A percentile compares a stretch with the other conserved stretches of the same genome.
Evolutionary conservation across 1,140 invertebrate genomes (phyloP).

Genomic region (Mamestra configurata): DNA sequence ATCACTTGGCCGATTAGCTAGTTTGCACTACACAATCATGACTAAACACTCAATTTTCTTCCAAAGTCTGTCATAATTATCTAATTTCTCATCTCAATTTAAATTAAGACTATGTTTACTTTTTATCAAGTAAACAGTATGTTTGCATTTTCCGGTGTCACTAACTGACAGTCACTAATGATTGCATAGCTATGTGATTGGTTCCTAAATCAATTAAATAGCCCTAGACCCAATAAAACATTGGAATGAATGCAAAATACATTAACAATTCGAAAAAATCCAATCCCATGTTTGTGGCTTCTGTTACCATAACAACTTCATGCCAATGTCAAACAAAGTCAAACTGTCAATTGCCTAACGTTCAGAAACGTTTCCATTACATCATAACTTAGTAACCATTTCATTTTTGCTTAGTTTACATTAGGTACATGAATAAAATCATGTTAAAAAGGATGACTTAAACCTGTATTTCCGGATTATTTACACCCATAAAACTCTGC

Average conservation of each 20-base stretch:
- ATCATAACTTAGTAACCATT: not conserved
- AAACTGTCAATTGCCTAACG: constrained; percentile 10
- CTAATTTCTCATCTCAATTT: constrained; percentile 15
- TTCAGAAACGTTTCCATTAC: not conserved
- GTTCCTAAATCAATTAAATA: not conserved
- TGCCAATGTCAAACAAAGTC: not conserved
- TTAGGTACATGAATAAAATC: too few relatives aligned
- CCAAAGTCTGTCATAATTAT: constrained; percentile 12
- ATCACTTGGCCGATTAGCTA: constrained; percentile 16
- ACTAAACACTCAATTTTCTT: constrained; percentile 16
- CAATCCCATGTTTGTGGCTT: not conserved
- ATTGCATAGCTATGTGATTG: not conserved
- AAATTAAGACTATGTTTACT: constrained; percentile 33
- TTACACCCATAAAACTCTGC: too few relatives aligned
- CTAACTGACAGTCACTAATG: not conserved
- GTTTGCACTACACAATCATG: constrained; percentile 33
- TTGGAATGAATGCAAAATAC: not conserved
- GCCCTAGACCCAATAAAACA: not conserved
- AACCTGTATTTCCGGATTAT: too few relatives aligned
- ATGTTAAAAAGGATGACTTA: too few relatives aligned
- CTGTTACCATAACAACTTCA: constrained; percentile 40
- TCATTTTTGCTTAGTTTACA: too few relatives aligned
- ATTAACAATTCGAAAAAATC: not conserved
- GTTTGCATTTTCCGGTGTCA: not conserved
- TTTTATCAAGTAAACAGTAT: not conserved